Conservation (phyloP, 2,113 vertebrate genomes). For the Antechinus stuartii region DNA sequence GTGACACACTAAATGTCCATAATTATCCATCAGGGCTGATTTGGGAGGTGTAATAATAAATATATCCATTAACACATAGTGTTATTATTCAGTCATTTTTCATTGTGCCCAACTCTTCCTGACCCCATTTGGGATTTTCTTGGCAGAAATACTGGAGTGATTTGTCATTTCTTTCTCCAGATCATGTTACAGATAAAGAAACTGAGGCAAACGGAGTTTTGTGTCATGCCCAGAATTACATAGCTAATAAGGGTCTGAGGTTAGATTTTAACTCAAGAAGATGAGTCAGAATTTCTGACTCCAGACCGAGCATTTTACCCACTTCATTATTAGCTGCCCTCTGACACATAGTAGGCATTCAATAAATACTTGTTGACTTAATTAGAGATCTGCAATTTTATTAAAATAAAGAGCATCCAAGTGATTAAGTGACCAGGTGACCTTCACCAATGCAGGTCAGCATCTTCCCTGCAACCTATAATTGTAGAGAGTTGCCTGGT, state of each 20-base stretch:
- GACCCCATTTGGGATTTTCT: not conserved
- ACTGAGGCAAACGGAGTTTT: not conserved
- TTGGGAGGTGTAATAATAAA: slow-evolving; percentile 54
- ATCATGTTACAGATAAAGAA: not conserved
- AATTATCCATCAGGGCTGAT: slow-evolving; percentile 57
- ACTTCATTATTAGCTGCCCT: not conserved
- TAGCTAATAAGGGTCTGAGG: not conserved
- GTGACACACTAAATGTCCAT: slow-evolving; percentile 36
- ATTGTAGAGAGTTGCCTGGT: not conserved
- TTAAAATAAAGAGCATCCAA: not conserved
- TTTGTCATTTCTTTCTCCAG: not conserved
- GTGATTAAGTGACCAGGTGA: not conserved
- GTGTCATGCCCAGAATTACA: not conserved
- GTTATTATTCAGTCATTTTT: not conserved
- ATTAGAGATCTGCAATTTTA: not conserved
- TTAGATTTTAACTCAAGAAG: not conserved
- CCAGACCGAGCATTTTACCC: not conserved
- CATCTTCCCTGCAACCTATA: not conserved
- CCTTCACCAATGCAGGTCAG: not conserved
- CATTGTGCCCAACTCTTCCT: not conserved
- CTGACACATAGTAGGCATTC: not conserved
- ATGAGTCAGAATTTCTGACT: not conserved
- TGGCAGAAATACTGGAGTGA: not conserved
- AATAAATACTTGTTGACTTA: not conserved
- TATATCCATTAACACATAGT: not conserved